phyloP scores from a whole-genome alignment of 2,113 vertebrate species.

The Pangasianodon hypophthalmus region DNA sequence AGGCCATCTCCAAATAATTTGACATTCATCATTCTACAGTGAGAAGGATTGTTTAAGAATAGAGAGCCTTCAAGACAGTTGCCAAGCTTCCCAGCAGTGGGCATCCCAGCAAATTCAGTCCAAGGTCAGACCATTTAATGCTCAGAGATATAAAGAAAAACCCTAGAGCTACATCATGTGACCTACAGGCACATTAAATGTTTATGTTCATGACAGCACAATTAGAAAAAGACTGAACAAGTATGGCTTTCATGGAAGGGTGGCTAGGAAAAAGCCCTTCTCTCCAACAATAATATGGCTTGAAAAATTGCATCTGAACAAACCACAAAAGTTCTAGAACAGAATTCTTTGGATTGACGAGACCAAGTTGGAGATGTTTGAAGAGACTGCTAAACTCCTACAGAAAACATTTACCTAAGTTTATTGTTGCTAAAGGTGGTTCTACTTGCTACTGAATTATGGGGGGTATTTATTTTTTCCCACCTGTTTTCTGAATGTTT shows the following conservation, averaged over 20 bases:
- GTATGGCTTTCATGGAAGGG: background rate
- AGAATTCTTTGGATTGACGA: background rate
- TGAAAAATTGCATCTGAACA: background rate
- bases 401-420: background rate
- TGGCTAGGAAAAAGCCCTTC: background rate
- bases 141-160: background rate
- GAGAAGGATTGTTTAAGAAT: background rate
- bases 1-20: background rate
- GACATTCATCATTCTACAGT: background rate
- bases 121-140: background rate
- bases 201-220: background rate
- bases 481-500: background rate
- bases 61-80: background rate
- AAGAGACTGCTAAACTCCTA: background rate
- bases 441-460: background rate
- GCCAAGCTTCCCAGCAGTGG: background rate
- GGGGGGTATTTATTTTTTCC: background rate
- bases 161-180: background rate
- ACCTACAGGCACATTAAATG: background rate
- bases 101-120: background rate
- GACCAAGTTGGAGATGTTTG: conserved; percentile 2
- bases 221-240: background rate
- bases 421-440: background rate
- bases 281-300: background rate
- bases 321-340: background rate